These are phyloP conservation scores for Pomatorhinus ruficollis DNA, from an alignment of 2,113 vertebrate species.

Conservation along the genomic window DNA sequence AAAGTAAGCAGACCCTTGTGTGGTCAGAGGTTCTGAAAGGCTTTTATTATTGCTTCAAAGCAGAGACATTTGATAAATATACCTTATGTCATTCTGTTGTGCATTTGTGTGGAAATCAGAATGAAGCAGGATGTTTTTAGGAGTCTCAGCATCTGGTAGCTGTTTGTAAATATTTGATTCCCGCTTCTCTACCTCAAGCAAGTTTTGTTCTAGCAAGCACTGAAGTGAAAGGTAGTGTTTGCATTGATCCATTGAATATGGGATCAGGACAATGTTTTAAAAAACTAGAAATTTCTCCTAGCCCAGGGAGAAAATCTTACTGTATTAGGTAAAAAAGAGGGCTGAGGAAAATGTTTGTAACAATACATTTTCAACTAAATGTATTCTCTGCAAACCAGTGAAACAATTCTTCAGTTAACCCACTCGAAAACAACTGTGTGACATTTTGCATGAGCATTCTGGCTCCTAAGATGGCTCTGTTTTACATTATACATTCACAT, in stretches of 20 bases:
- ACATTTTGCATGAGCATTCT: background rate
- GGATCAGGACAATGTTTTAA: background rate
- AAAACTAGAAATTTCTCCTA: background rate
- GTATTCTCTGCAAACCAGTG: background rate
- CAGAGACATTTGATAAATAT: background rate
- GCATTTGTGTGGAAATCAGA: conserved; percentile 3
- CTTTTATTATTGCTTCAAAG: conserved; percentile 24
- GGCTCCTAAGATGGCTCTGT: background rate
- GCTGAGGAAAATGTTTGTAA: background rate
- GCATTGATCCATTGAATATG: background rate
- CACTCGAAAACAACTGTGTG: background rate
- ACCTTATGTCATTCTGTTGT: background rate
- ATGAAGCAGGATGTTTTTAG: background rate
- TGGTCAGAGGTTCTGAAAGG: background rate
- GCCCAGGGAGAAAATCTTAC: background rate
- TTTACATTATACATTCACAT: background rate
- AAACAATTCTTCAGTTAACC: background rate
- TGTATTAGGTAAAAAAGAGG: background rate
- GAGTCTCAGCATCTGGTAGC: conserved; percentile 12
- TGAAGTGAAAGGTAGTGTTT: background rate
- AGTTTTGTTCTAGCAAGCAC: background rate
- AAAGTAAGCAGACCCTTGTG: background rate
- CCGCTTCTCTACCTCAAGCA: background rate
- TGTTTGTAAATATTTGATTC: conserved; percentile 25
- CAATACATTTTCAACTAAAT: background rate